These are phyloP conservation scores for Parus major DNA, from an alignment of 2,113 vertebrate species.

Conservation along the genomic window DNA sequence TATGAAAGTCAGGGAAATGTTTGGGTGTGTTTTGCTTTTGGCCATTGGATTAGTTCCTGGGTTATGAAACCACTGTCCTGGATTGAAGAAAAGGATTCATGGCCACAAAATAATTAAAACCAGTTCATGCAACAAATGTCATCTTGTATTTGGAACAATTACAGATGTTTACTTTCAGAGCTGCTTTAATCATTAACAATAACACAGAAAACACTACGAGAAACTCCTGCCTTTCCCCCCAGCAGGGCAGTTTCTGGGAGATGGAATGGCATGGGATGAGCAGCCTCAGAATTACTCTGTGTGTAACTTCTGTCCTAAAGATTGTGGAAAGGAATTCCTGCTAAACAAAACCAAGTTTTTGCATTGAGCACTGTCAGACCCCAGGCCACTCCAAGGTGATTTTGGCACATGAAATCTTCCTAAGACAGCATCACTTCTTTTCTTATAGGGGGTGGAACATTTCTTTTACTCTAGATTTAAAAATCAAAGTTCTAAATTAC, in stretches of 20 bases:
- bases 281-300: background rate
- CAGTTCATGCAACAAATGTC: slow-evolving; percentile 58
- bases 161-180: slow-evolving; percentile 66
- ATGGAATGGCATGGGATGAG: background rate
- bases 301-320: background rate
- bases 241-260: background rate
- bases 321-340: background rate
- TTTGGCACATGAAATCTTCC: background rate
- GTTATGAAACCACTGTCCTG: slow-evolving; percentile 66
- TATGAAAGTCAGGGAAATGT: slow-evolving; percentile 22
- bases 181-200: slow-evolving; percentile 48
- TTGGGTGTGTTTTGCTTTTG: slow-evolving; percentile 65
- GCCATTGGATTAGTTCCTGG: slow-evolving; percentile 61
- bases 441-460: background rate
- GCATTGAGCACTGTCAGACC: background rate
- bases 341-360: background rate
- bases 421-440: background rate
- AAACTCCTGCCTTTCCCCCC: slow-evolving; percentile 19
- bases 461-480: background rate
- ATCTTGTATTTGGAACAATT: slow-evolving; percentile 54
- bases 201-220: slow-evolving; percentile 21
- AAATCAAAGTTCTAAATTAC: background rate
- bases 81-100: slow-evolving; percentile 50
- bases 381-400: background rate
- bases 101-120: slow-evolving; percentile 64